Percentiles rank a stretch among this genome's conserved stretches.
Conservation (phyloP, 92 coral and sea anemone genomes). For the Siderastrea radians region DNA sequence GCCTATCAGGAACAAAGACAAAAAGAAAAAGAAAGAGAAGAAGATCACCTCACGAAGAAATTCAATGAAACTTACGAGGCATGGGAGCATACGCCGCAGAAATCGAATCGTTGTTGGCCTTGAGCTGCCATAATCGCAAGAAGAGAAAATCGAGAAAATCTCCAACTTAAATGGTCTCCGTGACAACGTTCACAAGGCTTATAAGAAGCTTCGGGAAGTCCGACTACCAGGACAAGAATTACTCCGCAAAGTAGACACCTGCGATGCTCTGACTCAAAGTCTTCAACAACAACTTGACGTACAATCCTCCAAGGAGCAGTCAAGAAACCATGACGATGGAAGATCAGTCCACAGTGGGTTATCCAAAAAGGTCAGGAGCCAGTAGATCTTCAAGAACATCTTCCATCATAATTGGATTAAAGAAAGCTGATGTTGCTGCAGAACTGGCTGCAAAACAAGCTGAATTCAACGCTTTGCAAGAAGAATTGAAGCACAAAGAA, state of each 20-base stretch:
- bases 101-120: neutral
- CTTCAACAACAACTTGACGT: neutral
- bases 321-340: neutral
- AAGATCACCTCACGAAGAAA: neutral
- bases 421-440: conserved; percentile 30
- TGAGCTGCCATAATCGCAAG: too few relatives aligned
- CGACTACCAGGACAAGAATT: neutral
- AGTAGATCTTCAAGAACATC: neutral
- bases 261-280: neutral
- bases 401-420: neutral
- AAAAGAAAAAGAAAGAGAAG: neutral
- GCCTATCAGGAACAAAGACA: neutral
- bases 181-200: neutral
- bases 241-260: neutral
- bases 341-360: neutral
- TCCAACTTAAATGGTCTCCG: neutral
- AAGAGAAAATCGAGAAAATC: neutral
- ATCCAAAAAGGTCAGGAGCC: conserved; percentile 3
- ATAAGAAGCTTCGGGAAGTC: neutral
- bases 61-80: neutral
- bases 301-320: too few relatives aligned
- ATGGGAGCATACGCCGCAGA: neutral
- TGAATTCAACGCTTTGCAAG: conserved; percentile 23
- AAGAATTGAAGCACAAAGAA: neutral
- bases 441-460: conserved; percentile 13